Percentiles rank a stretch among this genome's conserved stretches.
Conservation (phyloP, 2,113 vertebrate species). For the Poeciliopsis turrubarensis region DNA sequence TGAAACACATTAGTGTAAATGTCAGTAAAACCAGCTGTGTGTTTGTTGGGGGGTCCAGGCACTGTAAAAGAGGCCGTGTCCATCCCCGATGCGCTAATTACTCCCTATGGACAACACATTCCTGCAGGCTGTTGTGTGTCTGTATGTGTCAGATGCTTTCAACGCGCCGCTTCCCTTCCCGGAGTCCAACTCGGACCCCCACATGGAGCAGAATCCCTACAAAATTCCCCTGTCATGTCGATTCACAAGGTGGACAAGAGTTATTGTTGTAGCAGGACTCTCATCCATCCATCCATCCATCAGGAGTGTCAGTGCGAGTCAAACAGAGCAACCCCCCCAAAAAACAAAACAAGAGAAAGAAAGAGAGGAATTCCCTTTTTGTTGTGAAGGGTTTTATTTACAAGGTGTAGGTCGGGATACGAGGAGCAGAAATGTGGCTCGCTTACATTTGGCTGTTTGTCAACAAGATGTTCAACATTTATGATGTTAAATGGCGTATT, state of each 20-base stretch:
- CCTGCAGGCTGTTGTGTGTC: conserved; percentile 43
- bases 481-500: conserved; percentile 55
- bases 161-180: conserved; percentile 33
- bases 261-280: conserved; percentile 71
- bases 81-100: conserved; percentile 62
- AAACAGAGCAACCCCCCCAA: conserved; percentile 49
- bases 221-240: conserved; percentile 72
- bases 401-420: conserved; percentile 25
- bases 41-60: conserved; percentile 53
- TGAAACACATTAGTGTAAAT: conserved; percentile 19
- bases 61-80: conserved; percentile 37
- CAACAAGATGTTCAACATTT: conserved; percentile 59
- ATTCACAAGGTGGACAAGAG: conserved; percentile 59
- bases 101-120: conserved; percentile 56
- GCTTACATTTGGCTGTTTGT: conserved; percentile 37
- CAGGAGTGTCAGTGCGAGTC: conserved; percentile 61
- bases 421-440: conserved; percentile 43
- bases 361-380: conserved; percentile 58
- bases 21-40: not conserved
- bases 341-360: conserved; percentile 20
- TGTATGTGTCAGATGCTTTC: conserved; percentile 31
- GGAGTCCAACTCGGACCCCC: conserved; percentile 27
- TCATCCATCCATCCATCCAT: conserved; percentile 73
- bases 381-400: conserved; percentile 71
- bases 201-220: conserved; percentile 54